Conservation (phyloP, 1,140 invertebrate species). For the Penaeus chinensis region DNA sequence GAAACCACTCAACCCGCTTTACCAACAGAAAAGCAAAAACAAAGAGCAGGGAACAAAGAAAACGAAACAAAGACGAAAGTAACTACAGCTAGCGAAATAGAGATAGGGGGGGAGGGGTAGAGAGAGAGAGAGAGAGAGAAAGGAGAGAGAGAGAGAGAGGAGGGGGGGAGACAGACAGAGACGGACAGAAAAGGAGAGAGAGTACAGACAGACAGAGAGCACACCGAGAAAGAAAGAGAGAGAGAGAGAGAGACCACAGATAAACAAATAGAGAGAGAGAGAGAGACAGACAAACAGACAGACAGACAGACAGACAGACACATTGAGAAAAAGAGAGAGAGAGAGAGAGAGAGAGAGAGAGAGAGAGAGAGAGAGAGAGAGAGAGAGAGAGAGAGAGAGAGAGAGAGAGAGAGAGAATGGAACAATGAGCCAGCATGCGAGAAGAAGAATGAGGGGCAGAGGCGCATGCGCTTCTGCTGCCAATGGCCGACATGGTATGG, state of each 20-base stretch:
- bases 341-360: not conserved
- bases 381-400: not conserved
- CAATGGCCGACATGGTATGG: no score
- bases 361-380: not conserved
- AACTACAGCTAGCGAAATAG: no score
- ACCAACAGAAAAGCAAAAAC: not conserved
- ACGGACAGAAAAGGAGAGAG: not conserved
- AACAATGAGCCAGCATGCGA: not conserved
- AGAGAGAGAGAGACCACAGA: not conserved
- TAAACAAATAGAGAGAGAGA: not conserved
- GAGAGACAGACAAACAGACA: not conserved
- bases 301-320: not conserved
- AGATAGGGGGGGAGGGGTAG: not conserved
- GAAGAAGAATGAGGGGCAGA: not conserved
- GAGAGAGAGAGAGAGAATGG: not conserved
- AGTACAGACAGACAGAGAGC: not conserved
- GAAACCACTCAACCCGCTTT: not conserved
- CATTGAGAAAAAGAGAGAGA: not conserved
- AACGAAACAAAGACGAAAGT: not conserved
- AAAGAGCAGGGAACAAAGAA: constrained; percentile 1
- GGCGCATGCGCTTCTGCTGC: no score
- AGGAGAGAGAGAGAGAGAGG: not conserved
- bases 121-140: not conserved
- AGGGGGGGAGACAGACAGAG: no score
- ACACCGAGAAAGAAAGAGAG: not conserved